phyloP scores from a whole-genome alignment of 2,797 vertebrate species.

The Falco cherrug region DNA sequence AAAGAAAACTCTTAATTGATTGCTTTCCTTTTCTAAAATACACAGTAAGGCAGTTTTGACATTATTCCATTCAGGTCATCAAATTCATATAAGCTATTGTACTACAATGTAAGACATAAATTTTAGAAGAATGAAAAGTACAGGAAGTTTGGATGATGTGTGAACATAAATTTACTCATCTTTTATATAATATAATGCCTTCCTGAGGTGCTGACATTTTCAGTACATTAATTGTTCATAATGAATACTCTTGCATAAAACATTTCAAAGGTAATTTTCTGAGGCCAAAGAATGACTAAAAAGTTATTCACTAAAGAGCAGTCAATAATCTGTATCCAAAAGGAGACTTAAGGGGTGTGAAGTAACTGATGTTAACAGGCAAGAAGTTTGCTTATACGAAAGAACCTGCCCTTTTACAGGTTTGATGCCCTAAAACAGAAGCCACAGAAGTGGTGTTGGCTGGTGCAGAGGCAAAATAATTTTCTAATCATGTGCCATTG shows the following conservation, averaged over 20 bases:
- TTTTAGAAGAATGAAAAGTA: constrained; percentile 44
- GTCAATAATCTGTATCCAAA: constrained; percentile 63
- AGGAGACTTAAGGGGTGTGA: constrained; percentile 1
- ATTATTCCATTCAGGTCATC: constrained; percentile 13
- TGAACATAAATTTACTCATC: constrained; percentile 29
- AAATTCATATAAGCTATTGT: constrained; percentile 20
- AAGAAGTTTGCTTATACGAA: constrained; percentile 5
- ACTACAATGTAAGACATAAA: background rate
- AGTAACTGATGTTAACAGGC: constrained; percentile 49
- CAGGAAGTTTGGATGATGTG: constrained; percentile 45
- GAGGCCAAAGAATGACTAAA: constrained; percentile 68
- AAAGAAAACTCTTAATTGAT: background rate
- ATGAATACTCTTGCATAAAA: constrained; percentile 67
- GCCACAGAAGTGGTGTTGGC: background rate
- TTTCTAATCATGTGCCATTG: background rate
- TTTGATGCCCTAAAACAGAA: constrained; percentile 31
- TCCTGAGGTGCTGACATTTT: constrained; percentile 63
- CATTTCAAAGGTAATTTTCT: constrained; percentile 67
- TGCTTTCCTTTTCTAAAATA: constrained; percentile 19
- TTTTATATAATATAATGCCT: constrained; percentile 35
- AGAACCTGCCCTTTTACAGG: background rate
- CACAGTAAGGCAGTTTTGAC: constrained; percentile 13
- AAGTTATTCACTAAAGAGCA: constrained; percentile 63
- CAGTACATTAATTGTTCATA: constrained; percentile 70
- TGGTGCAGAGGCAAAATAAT: background rate